Evolutionary conservation across 2,888 invertebrate species (phyloP), one percentile per base, ranked within the genome.

Genomic region (Noctua pronuba): DNA sequence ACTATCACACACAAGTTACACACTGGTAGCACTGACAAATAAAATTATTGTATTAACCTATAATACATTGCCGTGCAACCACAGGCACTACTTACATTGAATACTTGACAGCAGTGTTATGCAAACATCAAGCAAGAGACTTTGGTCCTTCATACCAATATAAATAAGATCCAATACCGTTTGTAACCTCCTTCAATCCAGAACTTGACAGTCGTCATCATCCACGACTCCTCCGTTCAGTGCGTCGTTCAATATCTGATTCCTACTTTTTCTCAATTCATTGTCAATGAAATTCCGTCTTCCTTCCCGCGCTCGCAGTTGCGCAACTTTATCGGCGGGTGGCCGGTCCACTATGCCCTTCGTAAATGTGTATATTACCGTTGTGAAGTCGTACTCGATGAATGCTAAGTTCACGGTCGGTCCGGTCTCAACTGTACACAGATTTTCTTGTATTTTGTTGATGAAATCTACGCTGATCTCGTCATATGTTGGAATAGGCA

Each of bases 401-500:
- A 96, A 96, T 0, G 97, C 97, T 2, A 97, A 85, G 80, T 95
- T 96, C 0, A 97, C 92, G 0, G 92, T 92, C 0, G 94, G 95
- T 0, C 96, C 96, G 0, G 96, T 95, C 80, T 96, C 96, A 2
- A 95, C 94, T 0, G 96, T 95, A 79, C 97, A 97, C 31, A 97
- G 86, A 79, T 96, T 95, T 76, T 95, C 95, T 88, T 97, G 97
- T 52, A 96, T 89, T 83, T 91, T 91, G 49, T 92, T 93, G 24
- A 97, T 94, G 67, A 91, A 92, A 46, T 94, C 92, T 83, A 97
- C 88, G 76, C 92, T 94, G 69, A 96, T 87, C 66, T 94, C 90
- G 38, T 94, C 92, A 71, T 90, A 92, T 0, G 95, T 94, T 0
- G 94, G 93, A 71, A 95, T 88, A 2, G 97, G 97, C 11, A 97